Percentiles rank a stretch among this genome's conserved stretches.
Evolutionary conservation across 2,888 invertebrate species (phyloP).

Genomic region (Cactoblastis cactorum): DNA sequence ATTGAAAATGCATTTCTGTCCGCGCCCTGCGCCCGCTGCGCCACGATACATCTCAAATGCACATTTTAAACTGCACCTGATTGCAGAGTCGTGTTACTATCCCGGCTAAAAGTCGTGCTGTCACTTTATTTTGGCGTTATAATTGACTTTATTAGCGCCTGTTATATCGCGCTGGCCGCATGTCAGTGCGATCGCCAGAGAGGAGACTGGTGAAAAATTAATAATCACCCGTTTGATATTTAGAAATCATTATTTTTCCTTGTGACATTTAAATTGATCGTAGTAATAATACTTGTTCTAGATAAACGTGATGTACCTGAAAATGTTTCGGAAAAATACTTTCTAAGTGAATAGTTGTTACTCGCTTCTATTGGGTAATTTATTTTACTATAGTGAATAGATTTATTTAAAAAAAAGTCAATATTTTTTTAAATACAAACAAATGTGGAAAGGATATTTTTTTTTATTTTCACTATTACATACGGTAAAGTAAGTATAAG

Average conservation of each 20-base stretch:
- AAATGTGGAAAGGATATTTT: no score
- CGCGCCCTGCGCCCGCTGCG: slow-evolving; percentile 62
- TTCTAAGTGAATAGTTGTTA: no score
- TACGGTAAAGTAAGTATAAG: no score
- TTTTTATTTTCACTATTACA: no score
- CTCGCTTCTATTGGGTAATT: no score
- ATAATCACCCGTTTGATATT: neutral
- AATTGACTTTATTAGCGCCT: slow-evolving; percentile 44
- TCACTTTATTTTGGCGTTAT: slow-evolving; percentile 57
- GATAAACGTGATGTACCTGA: no score
- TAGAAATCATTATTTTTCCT: neutral
- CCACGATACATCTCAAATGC: slow-evolving; percentile 70
- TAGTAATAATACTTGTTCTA: no score
- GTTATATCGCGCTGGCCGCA: slow-evolving; percentile 34
- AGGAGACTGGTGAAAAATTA: neutral
- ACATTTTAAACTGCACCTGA: slow-evolving; percentile 78
- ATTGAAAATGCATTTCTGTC: slow-evolving; percentile 77
- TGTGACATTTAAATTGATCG: no score
- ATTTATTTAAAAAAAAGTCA: no score
- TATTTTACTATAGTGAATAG: no score
- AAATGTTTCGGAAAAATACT: no score
- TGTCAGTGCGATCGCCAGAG: neutral
- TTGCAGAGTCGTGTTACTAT: slow-evolving; percentile 73
- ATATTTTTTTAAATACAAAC: no score
- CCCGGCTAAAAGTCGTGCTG: slow-evolving; percentile 67